Percentiles rank a stretch among this genome's conserved stretches.
phyloP scores from a whole-genome alignment of 2,888 invertebrate genomes.

The Chymomyza caudatula region DNA sequence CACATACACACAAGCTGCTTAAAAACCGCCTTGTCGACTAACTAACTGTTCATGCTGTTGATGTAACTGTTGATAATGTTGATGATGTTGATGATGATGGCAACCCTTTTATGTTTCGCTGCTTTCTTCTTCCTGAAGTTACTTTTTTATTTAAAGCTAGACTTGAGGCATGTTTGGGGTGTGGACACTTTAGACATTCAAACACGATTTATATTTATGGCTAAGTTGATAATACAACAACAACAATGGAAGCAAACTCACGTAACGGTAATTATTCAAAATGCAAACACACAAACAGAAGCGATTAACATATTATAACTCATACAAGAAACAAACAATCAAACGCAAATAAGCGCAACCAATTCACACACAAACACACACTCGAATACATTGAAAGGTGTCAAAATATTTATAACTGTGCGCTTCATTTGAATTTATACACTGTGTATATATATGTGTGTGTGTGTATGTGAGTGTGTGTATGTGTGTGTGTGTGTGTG shows the following conservation, averaged over 20 bases:
- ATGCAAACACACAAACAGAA: conserved; percentile 68
- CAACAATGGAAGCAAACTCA: neutral
- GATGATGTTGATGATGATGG: neutral
- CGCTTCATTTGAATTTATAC: neutral
- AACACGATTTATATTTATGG: conserved; percentile 5
- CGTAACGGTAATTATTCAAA: conserved; percentile 68
- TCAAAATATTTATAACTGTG: conserved; percentile 35
- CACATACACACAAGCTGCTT: too few species aligned
- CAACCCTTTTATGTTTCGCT: neutral
- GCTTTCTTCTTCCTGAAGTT: neutral
- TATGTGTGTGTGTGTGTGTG: conserved; percentile 17
- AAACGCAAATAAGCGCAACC: neutral
- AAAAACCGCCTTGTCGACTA: neutral
- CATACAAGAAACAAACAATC: conserved; percentile 49
- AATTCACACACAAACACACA: neutral
- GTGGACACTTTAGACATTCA: neutral
- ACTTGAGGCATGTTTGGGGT: neutral
- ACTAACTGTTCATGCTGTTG: neutral
- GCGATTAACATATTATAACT: conserved; percentile 70
- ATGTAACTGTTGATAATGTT: neutral
- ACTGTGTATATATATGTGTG: conserved; percentile 7
- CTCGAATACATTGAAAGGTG: conserved; percentile 38
- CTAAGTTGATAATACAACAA: neutral
- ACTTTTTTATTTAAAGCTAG: neutral
- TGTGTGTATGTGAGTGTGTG: conserved; percentile 43